Base-by-base conservation (phyloP, 2,113 vertebrate species). In the Prolemur simus region DNA sequence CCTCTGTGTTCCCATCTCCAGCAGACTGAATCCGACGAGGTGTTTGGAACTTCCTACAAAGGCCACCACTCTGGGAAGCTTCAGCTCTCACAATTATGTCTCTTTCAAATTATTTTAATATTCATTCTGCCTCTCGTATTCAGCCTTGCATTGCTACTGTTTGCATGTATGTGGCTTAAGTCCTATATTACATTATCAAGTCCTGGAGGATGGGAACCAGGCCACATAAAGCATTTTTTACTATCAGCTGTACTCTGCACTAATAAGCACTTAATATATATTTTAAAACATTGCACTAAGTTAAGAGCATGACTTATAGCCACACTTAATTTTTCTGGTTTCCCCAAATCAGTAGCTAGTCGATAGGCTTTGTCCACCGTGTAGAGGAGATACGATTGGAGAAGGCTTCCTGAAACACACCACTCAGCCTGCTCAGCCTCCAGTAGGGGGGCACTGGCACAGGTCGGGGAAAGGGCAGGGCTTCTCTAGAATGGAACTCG, bases 41-140 rank as follows among this genome's bases (percentile, higher is more conserved):
- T 54, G 39, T 73, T 69, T 2, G 29, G 90, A 29, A 66, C 68
- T 45, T 52, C 64, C 21, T 68, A 66, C 29, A 66, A 87, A 81
- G 68, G 60, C 60, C 29, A 37, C 25, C 21, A 15, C 58, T 47
- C 60, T 39, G 47, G 56, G 68, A 95, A 87, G 80, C 58, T 23
- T 29, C 29, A 23, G 32, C 45, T 45, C 7, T 58, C 49, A 74
- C 69, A 37, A 25, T 42, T 25, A 77, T 58, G 23, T 45, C 52
- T 88, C 69, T 84, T 78, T 87, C 58, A 90, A 74, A 93, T 91
- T 71, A 64, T 87, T 93, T 94, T 74, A 82, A 52, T 91, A 86
- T 88, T 96, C 64, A 80, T 49, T 63, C 56, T 76, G 37, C 21
- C 42, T 81, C 54, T 76, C n/a, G 2, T 37, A 83, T 54, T 64